Evolutionary conservation across 2,888 invertebrate species (phyloP).

Genomic region (Tetheella fluctuosa): DNA sequence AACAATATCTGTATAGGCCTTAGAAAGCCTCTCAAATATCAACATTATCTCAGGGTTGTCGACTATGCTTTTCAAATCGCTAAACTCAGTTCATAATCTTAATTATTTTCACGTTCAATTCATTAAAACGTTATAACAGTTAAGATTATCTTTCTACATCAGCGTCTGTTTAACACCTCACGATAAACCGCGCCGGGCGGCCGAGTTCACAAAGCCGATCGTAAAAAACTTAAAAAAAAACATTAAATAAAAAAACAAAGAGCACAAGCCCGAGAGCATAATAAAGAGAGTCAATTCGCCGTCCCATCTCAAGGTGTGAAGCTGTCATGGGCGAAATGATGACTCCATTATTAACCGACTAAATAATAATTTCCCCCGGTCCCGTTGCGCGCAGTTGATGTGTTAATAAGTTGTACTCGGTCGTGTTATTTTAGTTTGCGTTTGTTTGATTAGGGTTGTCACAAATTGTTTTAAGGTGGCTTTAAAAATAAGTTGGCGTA

Average conservation of each 20-base stretch:
- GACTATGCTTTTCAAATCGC: slow-evolving; percentile 45
- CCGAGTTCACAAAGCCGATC: slow-evolving; percentile 65
- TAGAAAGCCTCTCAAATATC: not conserved
- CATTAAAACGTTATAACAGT: slow-evolving; percentile 60
- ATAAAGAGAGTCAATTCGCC: slow-evolving; percentile 77
- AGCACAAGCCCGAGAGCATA: slow-evolving; percentile 51
- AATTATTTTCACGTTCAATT: slow-evolving; percentile 69
- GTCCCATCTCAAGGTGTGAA: slow-evolving; percentile 78
- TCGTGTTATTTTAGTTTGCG: slow-evolving; percentile 43
- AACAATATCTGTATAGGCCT: no score
- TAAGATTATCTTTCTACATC: slow-evolving; percentile 67
- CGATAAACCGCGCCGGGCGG: slow-evolving; percentile 52
- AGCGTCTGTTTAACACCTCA: slow-evolving; percentile 70
- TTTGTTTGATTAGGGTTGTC: slow-evolving; percentile 44
- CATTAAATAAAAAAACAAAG: slow-evolving; percentile 58
- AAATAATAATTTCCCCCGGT: slow-evolving; percentile 71
- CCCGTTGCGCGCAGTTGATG: slow-evolving; percentile 62
- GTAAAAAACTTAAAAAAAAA: slow-evolving; percentile 71
- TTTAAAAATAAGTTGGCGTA: not conserved
- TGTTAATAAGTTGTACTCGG: slow-evolving; percentile 63
- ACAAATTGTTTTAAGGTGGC: slow-evolving; percentile 25
- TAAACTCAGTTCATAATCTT: slow-evolving; percentile 56
- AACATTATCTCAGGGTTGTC: slow-evolving; percentile 14
- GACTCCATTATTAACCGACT: slow-evolving; percentile 80
- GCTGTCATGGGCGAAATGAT: slow-evolving; percentile 80